Evolutionary conservation across 23 tunicate genomes (phyloP).

Genomic region (Styela plicata): DNA sequence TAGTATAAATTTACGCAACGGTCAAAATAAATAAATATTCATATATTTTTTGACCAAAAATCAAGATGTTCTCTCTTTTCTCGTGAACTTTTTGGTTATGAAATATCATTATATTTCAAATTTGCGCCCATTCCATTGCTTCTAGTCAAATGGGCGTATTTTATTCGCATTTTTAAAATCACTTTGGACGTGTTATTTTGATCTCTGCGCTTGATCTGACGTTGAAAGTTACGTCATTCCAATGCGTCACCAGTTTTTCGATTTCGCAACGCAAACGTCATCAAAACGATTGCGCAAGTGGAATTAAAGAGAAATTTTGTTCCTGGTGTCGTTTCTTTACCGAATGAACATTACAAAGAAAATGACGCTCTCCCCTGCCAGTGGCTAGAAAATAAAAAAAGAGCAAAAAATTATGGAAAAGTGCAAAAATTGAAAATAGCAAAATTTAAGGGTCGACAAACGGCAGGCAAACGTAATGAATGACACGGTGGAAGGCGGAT

Average conservation of each 20-base stretch:
- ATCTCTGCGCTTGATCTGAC: background rate
- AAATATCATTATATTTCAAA: too few relatives aligned
- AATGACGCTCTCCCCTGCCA: too few relatives aligned
- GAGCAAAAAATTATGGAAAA: too few relatives aligned
- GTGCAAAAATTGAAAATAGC: too few relatives aligned
- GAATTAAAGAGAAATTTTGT: too few relatives aligned
- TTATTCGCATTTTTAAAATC: background rate
- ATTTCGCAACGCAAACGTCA: background rate
- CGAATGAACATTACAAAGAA: too few relatives aligned
- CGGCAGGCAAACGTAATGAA: too few relatives aligned
- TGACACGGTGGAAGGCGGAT: too few relatives aligned
- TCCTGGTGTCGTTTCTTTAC: too few relatives aligned
- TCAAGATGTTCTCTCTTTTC: background rate
- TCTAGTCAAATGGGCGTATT: background rate
- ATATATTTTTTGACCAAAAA: background rate
- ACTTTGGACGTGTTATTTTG: background rate
- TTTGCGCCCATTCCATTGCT: background rate
- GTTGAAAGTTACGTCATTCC: background rate
- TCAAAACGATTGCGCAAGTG: background rate
- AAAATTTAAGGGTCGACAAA: too few relatives aligned
- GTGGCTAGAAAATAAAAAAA: too few relatives aligned
- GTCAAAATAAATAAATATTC: background rate
- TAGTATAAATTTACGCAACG: background rate
- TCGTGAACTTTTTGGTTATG: background rate
- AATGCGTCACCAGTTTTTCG: background rate